Conservation (phyloP, 1,140 invertebrate genomes). For the Rhysida immarginata region DNA sequence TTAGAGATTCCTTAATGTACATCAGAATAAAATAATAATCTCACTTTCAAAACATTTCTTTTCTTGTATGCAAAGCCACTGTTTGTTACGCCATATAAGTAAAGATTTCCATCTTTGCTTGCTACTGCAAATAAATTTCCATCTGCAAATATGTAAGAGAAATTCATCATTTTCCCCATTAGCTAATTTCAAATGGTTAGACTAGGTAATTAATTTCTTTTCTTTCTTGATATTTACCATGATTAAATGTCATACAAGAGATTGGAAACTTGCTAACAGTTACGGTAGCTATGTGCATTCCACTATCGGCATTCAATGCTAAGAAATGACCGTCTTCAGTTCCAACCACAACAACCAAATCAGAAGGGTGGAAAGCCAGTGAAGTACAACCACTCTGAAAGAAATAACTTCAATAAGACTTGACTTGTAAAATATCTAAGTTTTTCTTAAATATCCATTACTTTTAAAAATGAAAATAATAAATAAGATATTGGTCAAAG, state of each 20-base stretch:
- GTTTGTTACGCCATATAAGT: slow-evolving; percentile 62
- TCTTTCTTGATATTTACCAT: slow-evolving; percentile 40
- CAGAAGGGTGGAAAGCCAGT: slow-evolving; percentile 71
- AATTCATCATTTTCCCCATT: too few relatives aligned
- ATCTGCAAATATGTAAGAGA: slow-evolving; percentile 38
- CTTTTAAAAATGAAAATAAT: too few relatives aligned
- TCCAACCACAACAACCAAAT: slow-evolving; percentile 67
- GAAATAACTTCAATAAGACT: too few relatives aligned
- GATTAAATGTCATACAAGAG: slow-evolving; percentile 69
- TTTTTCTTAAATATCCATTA: too few relatives aligned
- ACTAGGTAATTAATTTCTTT: too few relatives aligned
- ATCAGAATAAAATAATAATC: too few relatives aligned
- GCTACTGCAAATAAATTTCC: slow-evolving; percentile 78
- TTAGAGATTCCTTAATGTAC: too few relatives aligned
- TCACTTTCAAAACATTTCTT: slow-evolving; percentile 55
- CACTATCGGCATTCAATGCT: slow-evolving; percentile 65
- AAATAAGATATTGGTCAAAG: too few relatives aligned
- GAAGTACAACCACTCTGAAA: slow-evolving; percentile 65
- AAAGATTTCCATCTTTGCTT: slow-evolving; percentile 58
- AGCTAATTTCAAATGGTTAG: too few relatives aligned
- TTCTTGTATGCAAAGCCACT: slow-evolving; percentile 78
- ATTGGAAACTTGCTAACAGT: slow-evolving; percentile 68
- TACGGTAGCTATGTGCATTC: slow-evolving; percentile 61
- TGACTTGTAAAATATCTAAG: too few relatives aligned
- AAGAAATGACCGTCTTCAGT: slow-evolving; percentile 74